These are phyloP conservation scores for Amblyopsis hoosieri DNA, from an alignment of 2,797 vertebrate species.

Conservation along the genomic window DNA sequence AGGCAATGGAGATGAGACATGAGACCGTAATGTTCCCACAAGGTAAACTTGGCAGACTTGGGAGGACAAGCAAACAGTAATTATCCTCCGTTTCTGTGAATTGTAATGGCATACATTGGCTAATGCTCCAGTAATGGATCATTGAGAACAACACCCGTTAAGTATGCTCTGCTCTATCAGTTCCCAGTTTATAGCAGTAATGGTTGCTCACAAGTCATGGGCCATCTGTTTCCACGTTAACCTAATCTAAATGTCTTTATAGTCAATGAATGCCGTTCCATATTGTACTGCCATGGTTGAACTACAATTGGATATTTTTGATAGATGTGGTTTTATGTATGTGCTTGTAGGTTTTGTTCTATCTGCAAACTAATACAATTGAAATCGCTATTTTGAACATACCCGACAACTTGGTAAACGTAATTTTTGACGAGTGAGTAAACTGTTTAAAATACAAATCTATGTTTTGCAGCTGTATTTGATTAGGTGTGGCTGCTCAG, in stretches of 20 bases:
- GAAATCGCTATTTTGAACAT: slow-evolving; percentile 2
- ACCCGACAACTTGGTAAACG: too few species aligned
- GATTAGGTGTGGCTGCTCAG: too few species aligned
- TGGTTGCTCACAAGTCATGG: slow-evolving; percentile 41
- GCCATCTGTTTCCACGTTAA: slow-evolving; percentile 55
- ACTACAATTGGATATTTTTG: background rate
- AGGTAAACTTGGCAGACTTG: slow-evolving; percentile 60
- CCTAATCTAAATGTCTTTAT: slow-evolving; percentile 41
- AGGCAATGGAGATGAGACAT: slow-evolving; percentile 49
- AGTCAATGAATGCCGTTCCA: slow-evolving; percentile 31
- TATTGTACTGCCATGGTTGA: slow-evolving; percentile 2
- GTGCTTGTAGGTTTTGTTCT: background rate
- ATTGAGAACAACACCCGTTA: slow-evolving; percentile 48
- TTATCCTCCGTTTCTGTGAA: slow-evolving; percentile 60
- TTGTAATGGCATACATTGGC: slow-evolving; percentile 71
- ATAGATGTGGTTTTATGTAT: background rate
- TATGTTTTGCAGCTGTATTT: too few species aligned
- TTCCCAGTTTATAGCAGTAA: slow-evolving; percentile 56
- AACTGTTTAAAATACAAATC: too few species aligned
- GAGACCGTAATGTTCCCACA: slow-evolving; percentile 51
- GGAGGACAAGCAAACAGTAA: slow-evolving; percentile 58
- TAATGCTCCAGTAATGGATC: slow-evolving; percentile 54
- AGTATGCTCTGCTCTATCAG: slow-evolving; percentile 51
- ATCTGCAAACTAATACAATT: background rate
- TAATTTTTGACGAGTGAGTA: too few species aligned